A percentile compares a stretch with the other conserved stretches of the same genome.
Conservation (phyloP, 2,113 vertebrate species). For the Nyctereutes procyonoides region DNA sequence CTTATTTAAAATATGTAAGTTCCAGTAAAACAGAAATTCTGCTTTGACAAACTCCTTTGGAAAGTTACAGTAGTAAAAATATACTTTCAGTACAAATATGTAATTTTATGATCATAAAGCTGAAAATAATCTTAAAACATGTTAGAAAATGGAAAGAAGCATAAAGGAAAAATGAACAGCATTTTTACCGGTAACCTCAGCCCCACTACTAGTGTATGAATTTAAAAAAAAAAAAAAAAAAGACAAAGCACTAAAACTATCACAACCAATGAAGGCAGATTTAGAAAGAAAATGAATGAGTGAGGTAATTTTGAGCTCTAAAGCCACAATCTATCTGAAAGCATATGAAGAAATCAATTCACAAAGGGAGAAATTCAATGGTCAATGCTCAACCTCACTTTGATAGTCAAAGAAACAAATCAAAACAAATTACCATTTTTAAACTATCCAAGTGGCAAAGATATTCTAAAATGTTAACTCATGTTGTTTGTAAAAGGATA, state of each 20-base stretch:
- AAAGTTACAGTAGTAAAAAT: not conserved
- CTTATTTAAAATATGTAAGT: not conserved
- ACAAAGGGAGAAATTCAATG: not conserved
- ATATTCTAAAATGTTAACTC: not conserved
- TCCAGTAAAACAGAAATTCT: slow-evolving; percentile 5
- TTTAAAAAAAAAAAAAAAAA: not conserved
- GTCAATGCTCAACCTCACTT: not conserved
- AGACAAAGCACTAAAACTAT: not conserved
- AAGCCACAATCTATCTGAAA: not conserved
- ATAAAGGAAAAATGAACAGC: not conserved
- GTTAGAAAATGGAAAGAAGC: not conserved
- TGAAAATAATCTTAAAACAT: slow-evolving; percentile 3
- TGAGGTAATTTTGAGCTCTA: not conserved
- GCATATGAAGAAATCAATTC: not conserved
- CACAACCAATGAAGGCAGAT: not conserved
- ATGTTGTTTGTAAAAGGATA: not conserved
- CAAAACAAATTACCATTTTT: not conserved
- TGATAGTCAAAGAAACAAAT: not conserved
- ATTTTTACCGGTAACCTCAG: not conserved
- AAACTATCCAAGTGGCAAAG: not conserved
- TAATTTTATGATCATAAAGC: not conserved
- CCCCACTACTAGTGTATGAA: not conserved
- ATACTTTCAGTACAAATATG: not conserved
- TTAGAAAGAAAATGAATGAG: not conserved
- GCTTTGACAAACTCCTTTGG: not conserved